Conservation (phyloP, 2,797 vertebrate species). For the Ibycter americanus region DNA sequence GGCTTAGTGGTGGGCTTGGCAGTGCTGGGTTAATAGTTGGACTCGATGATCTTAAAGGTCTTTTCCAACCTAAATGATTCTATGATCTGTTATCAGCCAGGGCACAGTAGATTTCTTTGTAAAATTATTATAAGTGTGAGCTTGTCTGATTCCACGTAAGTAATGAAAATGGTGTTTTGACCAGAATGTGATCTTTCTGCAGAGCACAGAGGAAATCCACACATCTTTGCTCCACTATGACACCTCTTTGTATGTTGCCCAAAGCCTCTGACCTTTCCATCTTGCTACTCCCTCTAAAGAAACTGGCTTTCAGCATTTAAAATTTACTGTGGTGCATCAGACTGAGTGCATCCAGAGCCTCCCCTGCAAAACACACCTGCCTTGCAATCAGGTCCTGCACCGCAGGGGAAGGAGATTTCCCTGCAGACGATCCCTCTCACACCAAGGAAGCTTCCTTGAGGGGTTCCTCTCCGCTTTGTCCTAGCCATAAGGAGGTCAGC, state of each 20-base stretch:
- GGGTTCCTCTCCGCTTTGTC: not conserved
- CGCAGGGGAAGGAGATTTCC: not conserved
- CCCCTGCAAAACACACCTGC: not conserved
- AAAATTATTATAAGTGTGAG: not conserved
- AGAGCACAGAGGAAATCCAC: not conserved
- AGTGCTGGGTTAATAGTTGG: no score
- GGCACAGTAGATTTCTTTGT: not conserved
- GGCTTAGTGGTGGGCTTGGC: no score
- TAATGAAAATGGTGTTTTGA: not conserved
- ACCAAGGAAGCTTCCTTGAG: not conserved
- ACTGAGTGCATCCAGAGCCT: not conserved
- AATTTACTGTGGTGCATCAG: not conserved
- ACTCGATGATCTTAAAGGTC: no score
- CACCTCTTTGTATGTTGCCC: not conserved
- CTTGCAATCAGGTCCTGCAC: not conserved
- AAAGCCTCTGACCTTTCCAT: not conserved
- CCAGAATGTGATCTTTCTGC: not conserved
- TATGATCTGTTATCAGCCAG: not conserved
- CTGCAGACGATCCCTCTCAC: not conserved
- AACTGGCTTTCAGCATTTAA: not conserved
- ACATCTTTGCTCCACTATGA: not conserved
- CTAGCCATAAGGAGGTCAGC: not conserved
- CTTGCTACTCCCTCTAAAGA: not conserved
- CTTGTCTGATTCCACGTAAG: not conserved
- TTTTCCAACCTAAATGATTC: no score